These are phyloP conservation scores for Orientallactaga sibirica DNA, from an alignment of 2,797 vertebrate genomes.

Conservation along the genomic window DNA sequence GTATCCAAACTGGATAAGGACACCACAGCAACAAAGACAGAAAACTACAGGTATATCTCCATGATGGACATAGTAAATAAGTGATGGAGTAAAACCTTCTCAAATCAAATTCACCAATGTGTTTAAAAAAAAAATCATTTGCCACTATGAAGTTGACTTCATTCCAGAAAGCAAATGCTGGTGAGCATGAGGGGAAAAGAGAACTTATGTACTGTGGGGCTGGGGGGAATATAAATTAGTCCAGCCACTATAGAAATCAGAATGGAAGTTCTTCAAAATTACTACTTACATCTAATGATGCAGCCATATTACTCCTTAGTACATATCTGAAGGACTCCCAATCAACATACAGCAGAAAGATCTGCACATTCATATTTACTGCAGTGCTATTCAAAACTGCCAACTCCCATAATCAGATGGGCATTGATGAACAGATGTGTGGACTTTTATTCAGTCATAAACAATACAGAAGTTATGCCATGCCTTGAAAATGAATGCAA, in stretches of 20 bases:
- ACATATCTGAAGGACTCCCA: too few relatives aligned
- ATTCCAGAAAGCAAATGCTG: background rate
- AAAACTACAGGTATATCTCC: background rate
- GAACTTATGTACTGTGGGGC: background rate
- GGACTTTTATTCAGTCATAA: background rate
- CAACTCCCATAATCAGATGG: background rate
- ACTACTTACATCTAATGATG: background rate
- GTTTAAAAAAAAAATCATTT: background rate
- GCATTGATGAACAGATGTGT: background rate
- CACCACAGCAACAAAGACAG: background rate
- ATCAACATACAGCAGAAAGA: too few relatives aligned
- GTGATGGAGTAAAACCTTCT: background rate
- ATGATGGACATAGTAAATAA: background rate
- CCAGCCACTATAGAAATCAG: background rate
- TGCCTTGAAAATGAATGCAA: background rate
- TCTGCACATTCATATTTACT: too few relatives aligned
- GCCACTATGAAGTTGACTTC: background rate
- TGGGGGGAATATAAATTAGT: background rate
- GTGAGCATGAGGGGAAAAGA: too few relatives aligned
- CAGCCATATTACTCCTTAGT: background rate
- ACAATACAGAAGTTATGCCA: background rate
- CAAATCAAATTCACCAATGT: background rate
- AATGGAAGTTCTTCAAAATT: background rate
- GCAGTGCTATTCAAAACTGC: too few relatives aligned
- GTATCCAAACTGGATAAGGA: background rate